Evolutionary conservation across 2,888 invertebrate genomes (phyloP).

Genomic region (Zaprionus bogoriensis): DNA sequence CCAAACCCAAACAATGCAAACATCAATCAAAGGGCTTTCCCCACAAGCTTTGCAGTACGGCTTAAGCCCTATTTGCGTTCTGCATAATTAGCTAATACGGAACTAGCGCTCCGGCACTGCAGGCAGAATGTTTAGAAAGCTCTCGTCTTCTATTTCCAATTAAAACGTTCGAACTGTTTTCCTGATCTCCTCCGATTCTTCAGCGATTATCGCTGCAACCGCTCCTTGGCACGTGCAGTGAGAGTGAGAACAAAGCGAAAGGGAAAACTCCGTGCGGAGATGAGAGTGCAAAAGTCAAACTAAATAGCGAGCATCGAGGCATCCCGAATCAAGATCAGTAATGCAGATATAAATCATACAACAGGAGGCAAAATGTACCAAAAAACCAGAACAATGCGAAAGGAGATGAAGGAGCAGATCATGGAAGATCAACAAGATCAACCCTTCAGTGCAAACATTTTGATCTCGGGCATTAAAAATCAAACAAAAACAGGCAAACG

Average conservation of each 20-base stretch:
- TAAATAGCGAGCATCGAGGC: constrained; percentile 48
- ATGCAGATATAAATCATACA: constrained; percentile 61
- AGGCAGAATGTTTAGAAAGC: too few relatives aligned
- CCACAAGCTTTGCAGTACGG: constrained; percentile 50
- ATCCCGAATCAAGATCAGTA: constrained; percentile 65
- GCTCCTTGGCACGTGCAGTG: constrained; percentile 59
- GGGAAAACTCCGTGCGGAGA: too few relatives aligned
- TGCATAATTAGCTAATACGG: constrained; percentile 66
- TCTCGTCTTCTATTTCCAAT: too few relatives aligned
- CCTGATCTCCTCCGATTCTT: too few relatives aligned
- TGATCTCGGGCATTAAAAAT: constrained; percentile 64
- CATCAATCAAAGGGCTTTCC: constrained; percentile 79
- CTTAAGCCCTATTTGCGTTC: constrained; percentile 39
- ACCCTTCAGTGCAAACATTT: constrained; percentile 78
- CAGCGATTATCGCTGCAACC: neutral
- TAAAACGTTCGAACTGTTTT: too few relatives aligned
- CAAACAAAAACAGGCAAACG: constrained; percentile 62
- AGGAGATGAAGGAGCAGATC: constrained; percentile 21
- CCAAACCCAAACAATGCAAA: constrained; percentile 76
- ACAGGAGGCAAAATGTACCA: constrained; percentile 26
- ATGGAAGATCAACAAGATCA: constrained; percentile 68
- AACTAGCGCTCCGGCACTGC: constrained; percentile 24
- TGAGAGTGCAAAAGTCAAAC: constrained; percentile 80
- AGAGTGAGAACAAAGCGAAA: constrained; percentile 21
- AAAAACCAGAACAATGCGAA: neutral